Base-by-base conservation (phyloP, 2,888 invertebrate species). In the Drosophila rubida region DNA sequence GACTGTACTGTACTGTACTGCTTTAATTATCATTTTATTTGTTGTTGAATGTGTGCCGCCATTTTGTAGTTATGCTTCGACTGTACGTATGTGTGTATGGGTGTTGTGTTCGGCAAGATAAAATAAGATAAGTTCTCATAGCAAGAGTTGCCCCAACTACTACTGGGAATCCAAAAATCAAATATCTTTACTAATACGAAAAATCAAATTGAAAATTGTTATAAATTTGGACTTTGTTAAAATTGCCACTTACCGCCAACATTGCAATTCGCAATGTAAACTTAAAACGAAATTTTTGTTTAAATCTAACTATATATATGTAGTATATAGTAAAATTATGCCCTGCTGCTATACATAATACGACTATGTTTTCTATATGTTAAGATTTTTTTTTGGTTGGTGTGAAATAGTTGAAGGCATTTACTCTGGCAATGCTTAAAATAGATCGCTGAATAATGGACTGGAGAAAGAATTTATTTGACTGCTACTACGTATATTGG, bases 201-300 rank as follows among this genome's bases (percentile, higher is more conserved):
- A 62, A 55, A 53, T 27, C 9, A 62, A 23, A 22, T 13, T 32
- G 32, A n/a, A 44, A 37, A 30, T 50, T 57, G 32, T 59, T 37
- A 45, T 37, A 42, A 60, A 44, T 45, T 62, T 53, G 51, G 53
- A 60, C 59, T 45, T 54, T 51, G 27, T 55, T 44, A 59, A 66
- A 60, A 25, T 22, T 81, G 87, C 78, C 87, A 82, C 82, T 82
- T 82, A 82, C 82, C 82, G 82, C 85, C 85, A 59, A 81, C 87
- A 82, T 66, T 87, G 79, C 87, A 87, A 67, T 82, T 82, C 82
- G 82, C 87, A 82, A 85, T 85, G 87, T 78, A 78, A 86, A 66
- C 79, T 87, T 82, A 82, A 66, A 77, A 61, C 54, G 13, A 71
- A 61, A 51, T 30, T 61, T 45, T 57, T 30, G 11, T 44, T 23